Evolutionary conservation across 2,888 invertebrate species (phyloP).

Genomic region (Cantharis rufa): DNA sequence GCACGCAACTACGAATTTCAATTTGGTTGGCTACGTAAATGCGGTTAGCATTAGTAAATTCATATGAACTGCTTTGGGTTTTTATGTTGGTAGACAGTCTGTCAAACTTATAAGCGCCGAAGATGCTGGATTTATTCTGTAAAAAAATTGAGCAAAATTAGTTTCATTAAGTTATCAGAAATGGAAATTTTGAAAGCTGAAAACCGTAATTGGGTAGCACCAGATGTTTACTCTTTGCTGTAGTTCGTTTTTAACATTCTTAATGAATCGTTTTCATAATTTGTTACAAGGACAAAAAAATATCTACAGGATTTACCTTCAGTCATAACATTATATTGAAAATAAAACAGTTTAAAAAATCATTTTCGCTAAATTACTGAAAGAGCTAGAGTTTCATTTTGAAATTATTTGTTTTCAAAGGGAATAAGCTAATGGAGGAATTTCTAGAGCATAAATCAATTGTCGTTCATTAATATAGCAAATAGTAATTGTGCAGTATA

Average conservation of each 20-base stretch:
- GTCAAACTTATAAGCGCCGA: slow-evolving; percentile 75
- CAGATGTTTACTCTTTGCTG: too few species aligned
- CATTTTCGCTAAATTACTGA: neutral
- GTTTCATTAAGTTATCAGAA: too few species aligned
- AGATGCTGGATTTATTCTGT: slow-evolving; percentile 71
- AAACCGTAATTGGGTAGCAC: too few species aligned
- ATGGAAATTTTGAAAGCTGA: too few species aligned
- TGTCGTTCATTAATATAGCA: neutral
- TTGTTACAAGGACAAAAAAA: neutral
- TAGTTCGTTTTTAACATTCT: neutral
- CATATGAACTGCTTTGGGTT: slow-evolving; percentile 65
- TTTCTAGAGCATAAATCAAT: neutral
- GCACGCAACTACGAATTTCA: slow-evolving; percentile 69
- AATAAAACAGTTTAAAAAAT: neutral
- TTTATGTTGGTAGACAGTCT: slow-evolving; percentile 57
- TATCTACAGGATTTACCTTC: neutral
- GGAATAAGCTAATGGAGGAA: neutral
- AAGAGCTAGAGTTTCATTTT: neutral
- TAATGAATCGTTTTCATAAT: neutral
- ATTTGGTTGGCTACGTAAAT: slow-evolving; percentile 69
- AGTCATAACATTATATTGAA: neutral
- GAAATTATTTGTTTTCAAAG: neutral
- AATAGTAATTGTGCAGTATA: neutral
- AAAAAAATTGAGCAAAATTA: slow-evolving; percentile 30
- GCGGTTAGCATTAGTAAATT: slow-evolving; percentile 77